Percentiles rank a stretch among this genome's conserved stretches.
phyloP scores from a whole-genome alignment of 2,113 vertebrate species.

The Oreotragus oreotragus region DNA sequence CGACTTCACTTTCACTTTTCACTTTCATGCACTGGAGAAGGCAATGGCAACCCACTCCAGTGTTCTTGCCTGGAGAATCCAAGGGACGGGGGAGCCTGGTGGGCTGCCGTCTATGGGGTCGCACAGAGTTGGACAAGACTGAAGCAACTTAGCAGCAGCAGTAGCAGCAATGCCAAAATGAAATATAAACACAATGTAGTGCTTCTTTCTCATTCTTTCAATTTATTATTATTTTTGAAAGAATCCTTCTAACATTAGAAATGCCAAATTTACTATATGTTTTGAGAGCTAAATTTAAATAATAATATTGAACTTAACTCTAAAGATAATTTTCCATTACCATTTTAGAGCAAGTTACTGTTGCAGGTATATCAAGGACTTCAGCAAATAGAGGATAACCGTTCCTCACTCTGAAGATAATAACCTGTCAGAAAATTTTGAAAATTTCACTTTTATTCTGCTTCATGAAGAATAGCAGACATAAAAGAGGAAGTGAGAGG shows the following conservation, averaged over 20 bases:
- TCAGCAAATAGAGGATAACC: not conserved
- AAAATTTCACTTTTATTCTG: conserved; percentile 37
- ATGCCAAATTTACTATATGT: not conserved
- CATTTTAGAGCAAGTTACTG: conserved; percentile 17
- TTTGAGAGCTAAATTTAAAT: conserved; percentile 11
- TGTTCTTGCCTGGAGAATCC: no score
- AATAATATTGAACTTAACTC: not conserved
- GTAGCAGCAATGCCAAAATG: not conserved
- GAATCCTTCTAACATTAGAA: conserved; percentile 5
- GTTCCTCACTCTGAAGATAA: conserved; percentile 1
- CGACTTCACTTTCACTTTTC: no score
- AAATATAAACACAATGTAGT: conserved; percentile 15
- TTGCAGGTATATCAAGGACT: not conserved
- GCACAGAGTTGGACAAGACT: no score
- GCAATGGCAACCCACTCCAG: no score
- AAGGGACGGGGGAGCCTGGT: no score
- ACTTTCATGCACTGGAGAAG: no score
- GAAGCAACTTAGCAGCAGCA: no score
- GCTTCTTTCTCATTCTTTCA: not conserved
- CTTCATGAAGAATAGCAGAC: not conserved
- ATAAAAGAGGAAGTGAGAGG: not conserved
- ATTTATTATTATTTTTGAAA: not conserved
- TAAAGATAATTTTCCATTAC: conserved; percentile 8
- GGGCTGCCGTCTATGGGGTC: no score
- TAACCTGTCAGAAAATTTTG: not conserved